Base-by-base conservation (phyloP, 2,797 vertebrate genomes). In the Poecilia picta region DNA sequence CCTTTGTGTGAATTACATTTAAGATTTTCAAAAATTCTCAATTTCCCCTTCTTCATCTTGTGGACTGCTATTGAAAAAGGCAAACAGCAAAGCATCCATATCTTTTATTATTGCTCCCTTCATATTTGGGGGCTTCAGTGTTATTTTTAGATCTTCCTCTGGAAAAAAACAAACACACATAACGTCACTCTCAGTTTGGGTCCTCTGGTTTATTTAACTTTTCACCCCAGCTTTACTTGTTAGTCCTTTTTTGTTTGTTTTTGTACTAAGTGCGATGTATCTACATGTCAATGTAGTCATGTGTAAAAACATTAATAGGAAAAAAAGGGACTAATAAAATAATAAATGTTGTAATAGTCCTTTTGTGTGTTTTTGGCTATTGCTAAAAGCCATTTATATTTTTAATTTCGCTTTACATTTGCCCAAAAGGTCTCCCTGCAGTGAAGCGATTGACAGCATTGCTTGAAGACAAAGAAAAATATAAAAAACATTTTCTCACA, bases 371-470 rank as follows among this genome's bases (percentile, higher is more conserved):
- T 73, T 72, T 74, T 20, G 62, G 59, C 23, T 80, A 12, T 77
- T 41, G 70, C 82, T 64, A 80, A n/a, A 51, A 74, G 76, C 33
- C 49, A 78, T 31, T 39, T 39, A 31, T 6, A 41, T 43, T 49
- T 39, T 53, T 75, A 46, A 72, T 76, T 62, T 51, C 77, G 57
- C 33, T 73, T 12, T 73, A 53, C 72, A 76, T 46, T 77, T 75
- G 68, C 46, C 72, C 70, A 72, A 43, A 55, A 3, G 77, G 73
- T 74, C 73, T 64, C 70, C 75, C 82, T 81, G 86, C 78, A 80
- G 76, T 80, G 85, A 16, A 11, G 51, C 90, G 92, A 93, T 83
- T 89, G 90, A 93, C 89, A 85, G 83, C 86, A 85, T 89, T 75
- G 83, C 85, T 87, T 79, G 84, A 66, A 74, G 83, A 91, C 79